Base-by-base conservation (phyloP, 2,797 vertebrate genomes). In the Coranthus polyacanthus region DNA sequence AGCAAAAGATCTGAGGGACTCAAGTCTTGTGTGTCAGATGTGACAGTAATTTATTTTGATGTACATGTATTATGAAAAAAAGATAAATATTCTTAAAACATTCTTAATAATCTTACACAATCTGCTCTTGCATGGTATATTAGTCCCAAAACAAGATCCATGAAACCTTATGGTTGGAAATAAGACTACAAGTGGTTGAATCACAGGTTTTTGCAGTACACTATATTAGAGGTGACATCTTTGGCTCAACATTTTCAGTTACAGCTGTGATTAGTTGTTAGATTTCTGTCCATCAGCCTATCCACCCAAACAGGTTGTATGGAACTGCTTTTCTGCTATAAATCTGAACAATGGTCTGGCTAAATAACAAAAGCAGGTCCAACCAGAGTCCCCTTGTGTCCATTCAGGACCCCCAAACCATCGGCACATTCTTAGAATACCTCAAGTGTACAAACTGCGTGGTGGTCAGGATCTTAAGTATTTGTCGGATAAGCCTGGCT, bases 341-440 rank as follows among this genome's bases (percentile, higher is more conserved):
- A 26, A 51, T 7, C 6, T 17, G 24, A 18, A 18, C 37, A 60
- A 17, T 2, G 50, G 10, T 24, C 17, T 57, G 12, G 16, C 41
- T n/a, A 12, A 26, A 29, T 8, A 16, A 43, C 21, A 12, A 68
- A 15, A 5, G 12, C 16, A 29, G 8, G n/a, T 54, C 3, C 11
- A 18, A 60, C 43, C 5, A n/a, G 16, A 18, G 9, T 36, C 24
- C 29, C 11, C 7, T 20, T n/a, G 36, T 29, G 4, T 56, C 9
- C 29, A 2, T 42, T 32, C 13, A 59, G 57, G 46, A 69, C 49
- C 45, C 43, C 15, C 5, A 73, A 51, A 61, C 22, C 34, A 57
- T 18, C 12, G 2, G 20, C 7, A 69, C 56, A 83, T 86, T 86
- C 49, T 77, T 81, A 15, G 49, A 78, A 86, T 78, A 57, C 42